Evolutionary conservation across 2,797 vertebrate species (phyloP).

Genomic region (Gephyroberyx darwinii): DNA sequence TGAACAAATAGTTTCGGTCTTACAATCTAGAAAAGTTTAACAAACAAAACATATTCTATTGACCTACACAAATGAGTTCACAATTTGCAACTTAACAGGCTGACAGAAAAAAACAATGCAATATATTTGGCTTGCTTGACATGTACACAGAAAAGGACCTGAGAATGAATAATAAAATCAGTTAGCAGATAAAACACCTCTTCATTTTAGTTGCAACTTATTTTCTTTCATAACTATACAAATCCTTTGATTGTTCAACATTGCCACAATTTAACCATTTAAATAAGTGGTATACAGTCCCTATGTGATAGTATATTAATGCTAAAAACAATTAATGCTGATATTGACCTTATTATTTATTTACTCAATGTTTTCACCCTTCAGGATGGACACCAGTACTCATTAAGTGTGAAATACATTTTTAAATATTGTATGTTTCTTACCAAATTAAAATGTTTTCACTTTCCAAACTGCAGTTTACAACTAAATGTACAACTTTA

Average conservation of each 20-base stretch:
- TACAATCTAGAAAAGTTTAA: slow-evolving; percentile 20
- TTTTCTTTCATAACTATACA: slow-evolving; percentile 36
- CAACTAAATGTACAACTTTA: slow-evolving; percentile 51
- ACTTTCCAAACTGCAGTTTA: slow-evolving; percentile 30
- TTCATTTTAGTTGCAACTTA: slow-evolving; percentile 28
- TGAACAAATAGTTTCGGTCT: slow-evolving; percentile 39
- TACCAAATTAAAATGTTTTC: neutral
- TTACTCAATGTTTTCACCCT: slow-evolving; percentile 24
- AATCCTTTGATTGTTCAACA: slow-evolving; percentile 59
- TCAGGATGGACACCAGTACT: slow-evolving; percentile 31
- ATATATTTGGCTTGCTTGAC: slow-evolving; percentile 63
- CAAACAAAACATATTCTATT: slow-evolving; percentile 13
- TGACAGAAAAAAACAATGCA: slow-evolving; percentile 33
- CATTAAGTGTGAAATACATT: slow-evolving; percentile 33
- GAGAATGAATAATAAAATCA: slow-evolving; percentile 63
- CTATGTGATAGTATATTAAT: slow-evolving; percentile 53
- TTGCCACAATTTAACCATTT: slow-evolving; percentile 39
- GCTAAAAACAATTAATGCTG: slow-evolving; percentile 31
- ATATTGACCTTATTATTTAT: slow-evolving; percentile 36
- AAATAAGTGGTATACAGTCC: slow-evolving; percentile 68
- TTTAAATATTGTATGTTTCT: slow-evolving; percentile 18
- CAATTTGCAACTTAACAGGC: slow-evolving; percentile 18
- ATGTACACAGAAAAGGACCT: slow-evolving; percentile 70
- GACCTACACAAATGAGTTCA: slow-evolving; percentile 23
- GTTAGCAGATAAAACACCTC: slow-evolving; percentile 46